Percentiles rank a stretch among this genome's conserved stretches.
Evolutionary conservation across 2,797 vertebrate species (phyloP).

Genomic region (Pteronotus mesoamericanus): DNA sequence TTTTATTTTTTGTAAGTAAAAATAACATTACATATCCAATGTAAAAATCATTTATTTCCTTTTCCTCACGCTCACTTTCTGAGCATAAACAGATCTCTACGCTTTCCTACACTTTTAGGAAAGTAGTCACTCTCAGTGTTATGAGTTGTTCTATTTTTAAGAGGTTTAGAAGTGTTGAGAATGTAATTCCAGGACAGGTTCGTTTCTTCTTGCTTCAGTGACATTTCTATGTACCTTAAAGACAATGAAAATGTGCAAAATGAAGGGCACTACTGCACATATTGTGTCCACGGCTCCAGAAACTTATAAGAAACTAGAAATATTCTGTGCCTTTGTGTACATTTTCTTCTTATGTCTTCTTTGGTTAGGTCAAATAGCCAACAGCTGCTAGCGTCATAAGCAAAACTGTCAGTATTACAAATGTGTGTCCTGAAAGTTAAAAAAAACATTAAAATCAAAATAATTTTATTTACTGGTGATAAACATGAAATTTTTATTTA

Average conservation of each 20-base stretch:
- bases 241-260: neutral
- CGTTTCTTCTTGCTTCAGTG: neutral
- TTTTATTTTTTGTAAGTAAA: constrained; percentile 23
- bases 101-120: neutral
- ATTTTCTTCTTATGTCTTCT: constrained; percentile 61
- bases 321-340: neutral
- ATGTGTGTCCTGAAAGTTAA: constrained; percentile 66
- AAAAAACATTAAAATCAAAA: constrained; percentile 55
- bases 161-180: neutral
- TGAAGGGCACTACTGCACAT: neutral
- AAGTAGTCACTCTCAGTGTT: neutral
- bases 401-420: constrained; percentile 50
- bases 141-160: neutral
- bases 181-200: neutral
- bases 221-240: neutral
- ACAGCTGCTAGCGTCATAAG: constrained; percentile 11
- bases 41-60: neutral
- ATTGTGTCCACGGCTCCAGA: neutral
- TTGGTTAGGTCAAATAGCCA: constrained; percentile 43
- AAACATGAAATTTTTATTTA: constrained; percentile 5
- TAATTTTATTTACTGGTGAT: neutral
- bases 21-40: neutral
- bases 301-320: constrained; percentile 26
- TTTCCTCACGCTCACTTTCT: neutral
- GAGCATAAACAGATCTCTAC: neutral